Conservation (phyloP, 2,113 vertebrate genomes). For the Ameiurus melas region DNA sequence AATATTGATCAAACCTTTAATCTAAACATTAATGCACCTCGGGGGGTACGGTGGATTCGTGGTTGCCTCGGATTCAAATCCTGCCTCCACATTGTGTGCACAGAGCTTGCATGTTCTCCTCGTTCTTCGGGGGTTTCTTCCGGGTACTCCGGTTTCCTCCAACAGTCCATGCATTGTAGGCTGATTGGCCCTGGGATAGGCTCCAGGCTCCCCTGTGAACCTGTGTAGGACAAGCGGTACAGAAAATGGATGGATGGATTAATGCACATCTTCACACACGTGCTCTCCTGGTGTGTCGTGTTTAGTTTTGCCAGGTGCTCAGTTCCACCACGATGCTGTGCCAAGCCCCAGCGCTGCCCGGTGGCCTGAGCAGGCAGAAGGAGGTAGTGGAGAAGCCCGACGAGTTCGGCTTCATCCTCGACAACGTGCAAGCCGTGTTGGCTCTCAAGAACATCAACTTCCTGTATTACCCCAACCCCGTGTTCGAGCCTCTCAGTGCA, state of each 20-base stretch:
- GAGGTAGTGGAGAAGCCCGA: conserved; percentile 85
- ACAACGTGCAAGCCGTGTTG: conserved; percentile 87
- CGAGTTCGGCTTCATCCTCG: conserved; percentile 96
- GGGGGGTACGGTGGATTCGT: no score
- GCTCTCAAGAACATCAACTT: conserved; percentile 93
- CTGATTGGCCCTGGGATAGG: no score
- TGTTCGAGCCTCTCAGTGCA: conserved; percentile 87
- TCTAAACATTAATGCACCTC: neutral
- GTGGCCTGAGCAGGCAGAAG: conserved; percentile 77
- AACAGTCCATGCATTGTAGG: no score
- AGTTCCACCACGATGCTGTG: conserved; percentile 90
- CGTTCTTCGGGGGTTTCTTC: no score
- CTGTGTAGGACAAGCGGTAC: no score
- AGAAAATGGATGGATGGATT: neutral
- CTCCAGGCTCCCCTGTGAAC: no score
- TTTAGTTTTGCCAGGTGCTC: conserved; percentile 85
- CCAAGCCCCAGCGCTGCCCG: conserved; percentile 85
- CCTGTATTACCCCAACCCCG: conserved; percentile 93
- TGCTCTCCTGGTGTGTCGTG: conserved; percentile 7
- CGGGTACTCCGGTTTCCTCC: no score
- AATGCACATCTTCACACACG: neutral
- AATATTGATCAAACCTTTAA: neutral
- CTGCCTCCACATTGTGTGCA: no score
- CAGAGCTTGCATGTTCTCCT: no score
- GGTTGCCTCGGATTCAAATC: no score